Evolutionary conservation across 2,888 invertebrate species (phyloP), one percentile per base, ranked within the genome.

Genomic region (Cordilura impudica): DNA sequence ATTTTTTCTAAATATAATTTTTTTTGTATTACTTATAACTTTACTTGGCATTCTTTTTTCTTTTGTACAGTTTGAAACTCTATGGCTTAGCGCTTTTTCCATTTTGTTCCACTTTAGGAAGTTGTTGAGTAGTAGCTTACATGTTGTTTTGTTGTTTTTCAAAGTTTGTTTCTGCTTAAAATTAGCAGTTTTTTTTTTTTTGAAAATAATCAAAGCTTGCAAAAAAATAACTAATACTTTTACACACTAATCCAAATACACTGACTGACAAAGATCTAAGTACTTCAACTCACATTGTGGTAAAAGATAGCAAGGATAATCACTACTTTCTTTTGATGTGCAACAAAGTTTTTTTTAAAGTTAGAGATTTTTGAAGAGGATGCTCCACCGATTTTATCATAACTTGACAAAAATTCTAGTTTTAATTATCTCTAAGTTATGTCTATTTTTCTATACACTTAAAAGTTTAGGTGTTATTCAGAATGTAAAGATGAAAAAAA

Each of bases 81-180:
- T 60, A 43, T 70, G 65, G 70, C 54, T 71, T 60, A 65, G 43
- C 53, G 19, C 53, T 45, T 71, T 56, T 71, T 77, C 71, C 56
- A 60, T 47, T 77, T 71, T 18, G 26, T 54, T 66, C 26, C 60
- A 53, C 60, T 60, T 60, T 66, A 31, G 35, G 21, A 69, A 71
- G 76, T 71, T 71, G 76, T 66, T 71, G 66, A 77, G 71, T 66
- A 70, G 70, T 65, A 70, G 70, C 58, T 63, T 49, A 43, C 39
- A 39, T 56, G 61, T 65, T 70, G 49, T 70, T 69, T 19, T 21
- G 18, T 14, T 6, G 23, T 21, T 23, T 74, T 67, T 43, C n/a
- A n/a, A n/a, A n/a, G 12, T 29, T 26, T 58, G n/a, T 47, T 19
- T 60, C 16, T 61, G 63, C n/a, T 47, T 63, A 19, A 56, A 56